Percentiles rank a stretch among this genome's conserved stretches.
Conservation (phyloP, 2,113 vertebrate species). For the Abramis brama region DNA sequence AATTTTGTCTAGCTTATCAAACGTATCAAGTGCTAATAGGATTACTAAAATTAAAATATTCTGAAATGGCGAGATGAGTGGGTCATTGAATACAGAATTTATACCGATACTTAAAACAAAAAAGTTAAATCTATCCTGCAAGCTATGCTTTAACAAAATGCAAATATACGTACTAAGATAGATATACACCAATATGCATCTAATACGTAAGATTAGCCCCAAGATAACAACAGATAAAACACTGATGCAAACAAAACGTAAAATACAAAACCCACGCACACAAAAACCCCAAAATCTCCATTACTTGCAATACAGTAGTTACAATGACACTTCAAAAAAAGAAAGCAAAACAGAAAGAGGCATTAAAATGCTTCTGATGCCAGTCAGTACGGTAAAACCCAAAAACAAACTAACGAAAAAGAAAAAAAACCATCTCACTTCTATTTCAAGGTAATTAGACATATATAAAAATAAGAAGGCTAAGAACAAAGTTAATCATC, state of each 20-base stretch:
- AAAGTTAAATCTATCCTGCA: constrained; percentile 87
- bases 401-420: constrained; percentile 42
- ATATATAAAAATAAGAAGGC: constrained; percentile 88
- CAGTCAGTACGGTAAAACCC: constrained; percentile 70
- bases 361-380: constrained; percentile 72
- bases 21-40: constrained; percentile 14
- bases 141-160: constrained; percentile 82
- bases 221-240: constrained; percentile 89
- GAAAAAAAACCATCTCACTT: constrained; percentile 79
- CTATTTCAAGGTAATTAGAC: constrained; percentile 86
- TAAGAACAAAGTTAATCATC: constrained; percentile 92
- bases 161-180: constrained; percentile 84
- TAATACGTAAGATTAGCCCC: constrained; percentile 90
- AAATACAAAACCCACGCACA: constrained; percentile 55
- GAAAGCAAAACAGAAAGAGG: constrained; percentile 84
- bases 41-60: constrained; percentile 12
- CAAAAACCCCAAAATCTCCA: constrained; percentile 81
- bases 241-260: constrained; percentile 81
- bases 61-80: background rate
- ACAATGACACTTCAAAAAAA: constrained; percentile 96
- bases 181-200: constrained; percentile 88
- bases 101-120: constrained; percentile 19
- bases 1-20: background rate
- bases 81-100: background rate
- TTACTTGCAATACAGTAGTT: constrained; percentile 98